Conservation (phyloP, 2,113 vertebrate genomes). For the Tragelaphus imberbis region DNA sequence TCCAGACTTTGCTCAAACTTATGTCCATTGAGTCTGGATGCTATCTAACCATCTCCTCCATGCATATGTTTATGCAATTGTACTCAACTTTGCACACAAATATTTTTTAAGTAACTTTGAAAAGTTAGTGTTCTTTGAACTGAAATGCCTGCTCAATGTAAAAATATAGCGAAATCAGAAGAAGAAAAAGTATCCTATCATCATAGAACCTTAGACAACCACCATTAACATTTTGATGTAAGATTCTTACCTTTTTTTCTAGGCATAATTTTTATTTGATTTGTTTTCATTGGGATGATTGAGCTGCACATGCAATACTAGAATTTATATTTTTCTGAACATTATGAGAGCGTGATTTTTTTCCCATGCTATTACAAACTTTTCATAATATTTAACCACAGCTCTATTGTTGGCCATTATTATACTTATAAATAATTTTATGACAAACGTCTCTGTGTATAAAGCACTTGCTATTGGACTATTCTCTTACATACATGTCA, state of each 20-base stretch:
- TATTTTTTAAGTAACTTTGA: not conserved
- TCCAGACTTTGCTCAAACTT: not conserved
- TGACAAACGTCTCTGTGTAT: not conserved
- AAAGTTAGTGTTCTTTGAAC: not conserved
- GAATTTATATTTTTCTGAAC: not conserved
- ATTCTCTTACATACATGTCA: not conserved
- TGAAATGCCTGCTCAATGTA: not conserved
- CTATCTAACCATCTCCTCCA: not conserved
- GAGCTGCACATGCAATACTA: not conserved
- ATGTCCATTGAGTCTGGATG: not conserved
- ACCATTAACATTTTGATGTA: not conserved
- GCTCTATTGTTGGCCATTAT: not conserved
- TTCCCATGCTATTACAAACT: not conserved
- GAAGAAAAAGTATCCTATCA: not conserved
- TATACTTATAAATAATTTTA: slow-evolving; percentile 1
- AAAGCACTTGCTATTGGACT: not conserved
- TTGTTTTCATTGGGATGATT: not conserved
- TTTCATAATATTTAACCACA: not conserved
- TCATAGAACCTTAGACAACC: not conserved
- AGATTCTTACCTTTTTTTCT: not conserved
- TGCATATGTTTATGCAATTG: not conserved
- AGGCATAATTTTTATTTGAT: not conserved
- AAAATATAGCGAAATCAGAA: not conserved
- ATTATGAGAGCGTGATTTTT: not conserved
- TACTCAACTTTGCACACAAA: not conserved